Evolutionary conservation across 92 coral and sea anemone species (phyloP), one percentile per base, ranked within the genome.

Genomic region (Muricea muricata): DNA sequence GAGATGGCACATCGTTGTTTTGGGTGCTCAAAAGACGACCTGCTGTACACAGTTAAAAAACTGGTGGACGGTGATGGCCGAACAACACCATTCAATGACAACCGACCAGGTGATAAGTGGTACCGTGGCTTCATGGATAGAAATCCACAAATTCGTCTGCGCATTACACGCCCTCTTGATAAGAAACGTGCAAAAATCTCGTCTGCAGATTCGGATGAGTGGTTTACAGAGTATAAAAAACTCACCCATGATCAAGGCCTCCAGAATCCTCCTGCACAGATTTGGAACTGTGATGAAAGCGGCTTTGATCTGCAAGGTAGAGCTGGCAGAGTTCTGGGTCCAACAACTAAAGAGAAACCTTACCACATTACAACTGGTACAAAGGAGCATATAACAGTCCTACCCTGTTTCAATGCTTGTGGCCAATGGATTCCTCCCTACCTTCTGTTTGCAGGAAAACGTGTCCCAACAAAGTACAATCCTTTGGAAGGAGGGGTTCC

Each of bases 381-480:
- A 15, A 54, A 42, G 72, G 90, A 90, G 74, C 90, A 86, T 17
- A 80, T 81, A 31, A 90, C 93, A 24, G 54, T 90, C 23, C 58
- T 87, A 60, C 86, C 93, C 7, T 87, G 91, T 65, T 90, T 57
- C 32, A 90, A 78, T 54, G 89, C 87, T 0, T 40, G 45, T 18
- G 91, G 93, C 13, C 90, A 90, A n/a, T 85, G 88, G 69, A 87
- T 82, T 40, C 91, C n/a, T n/a, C n/a, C n/a, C n/a, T n/a, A n/a
- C n/a, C n/a, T n/a, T n/a, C n/a, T n/a, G n/a, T n/a, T n/a, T n/a
- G n/a, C n/a, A n/a, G n/a, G n/a, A n/a, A n/a, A n/a, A n/a, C n/a
- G n/a, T n/a, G n/a, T n/a, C n/a, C n/a, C n/a, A n/a, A n/a, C n/a
- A n/a, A n/a, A n/a, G n/a, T n/a, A n/a, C n/a, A n/a, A n/a, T n/a